Evolutionary conservation across 1,140 invertebrate species (phyloP).

Genomic region (Ostrea denselamellosa): DNA sequence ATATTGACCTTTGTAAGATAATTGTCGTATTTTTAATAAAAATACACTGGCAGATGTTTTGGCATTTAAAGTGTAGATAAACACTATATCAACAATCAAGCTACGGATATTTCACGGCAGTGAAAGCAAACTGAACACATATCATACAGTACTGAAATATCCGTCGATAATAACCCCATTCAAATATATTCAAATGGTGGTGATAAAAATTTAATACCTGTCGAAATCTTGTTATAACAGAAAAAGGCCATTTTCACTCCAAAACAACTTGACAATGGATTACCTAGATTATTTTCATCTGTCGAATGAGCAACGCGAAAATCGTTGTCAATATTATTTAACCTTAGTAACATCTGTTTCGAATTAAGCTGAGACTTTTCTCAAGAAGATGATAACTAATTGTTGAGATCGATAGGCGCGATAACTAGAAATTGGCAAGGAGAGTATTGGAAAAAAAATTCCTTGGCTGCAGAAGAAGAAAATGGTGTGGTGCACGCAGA

Average conservation of each 20-base stretch:
- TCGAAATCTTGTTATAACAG: neutral
- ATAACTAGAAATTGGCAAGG: slow-evolving; percentile 25
- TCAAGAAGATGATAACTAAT: slow-evolving; percentile 26
- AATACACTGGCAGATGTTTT: neutral
- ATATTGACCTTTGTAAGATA: neutral
- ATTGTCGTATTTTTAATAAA: neutral
- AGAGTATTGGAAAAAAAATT: slow-evolving; percentile 3
- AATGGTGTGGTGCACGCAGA: neutral
- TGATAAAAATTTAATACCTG: neutral
- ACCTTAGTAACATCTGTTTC: slow-evolving; percentile 21
- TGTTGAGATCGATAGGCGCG: slow-evolving; percentile 32
- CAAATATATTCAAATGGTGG: neutral
- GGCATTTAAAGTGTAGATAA: neutral
- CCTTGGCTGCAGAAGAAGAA: slow-evolving; percentile 2
- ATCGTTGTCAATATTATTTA: slow-evolving; percentile 18
- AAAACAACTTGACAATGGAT: neutral
- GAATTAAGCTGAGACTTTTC: slow-evolving; percentile 3
- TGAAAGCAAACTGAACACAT: neutral
- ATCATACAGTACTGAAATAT: neutral
- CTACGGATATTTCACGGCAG: neutral
- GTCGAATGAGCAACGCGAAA: neutral
- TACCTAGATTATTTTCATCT: neutral
- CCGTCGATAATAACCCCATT: neutral
- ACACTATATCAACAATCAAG: neutral
- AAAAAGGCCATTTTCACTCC: neutral